phyloP scores from a whole-genome alignment of 1,140 invertebrate species.

The Pogonus chalceus region DNA sequence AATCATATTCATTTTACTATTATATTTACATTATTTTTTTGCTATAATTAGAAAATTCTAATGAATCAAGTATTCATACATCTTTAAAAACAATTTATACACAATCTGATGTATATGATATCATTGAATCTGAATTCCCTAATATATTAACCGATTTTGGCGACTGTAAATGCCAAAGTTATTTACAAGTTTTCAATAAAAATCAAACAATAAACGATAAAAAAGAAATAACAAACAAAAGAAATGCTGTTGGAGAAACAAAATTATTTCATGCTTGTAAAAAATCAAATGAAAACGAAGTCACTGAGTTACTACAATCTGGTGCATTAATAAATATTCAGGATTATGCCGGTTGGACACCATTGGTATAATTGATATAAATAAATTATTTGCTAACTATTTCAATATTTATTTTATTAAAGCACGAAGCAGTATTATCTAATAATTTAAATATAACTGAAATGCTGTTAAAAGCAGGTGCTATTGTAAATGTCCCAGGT shows the following conservation, averaged over 20 bases:
- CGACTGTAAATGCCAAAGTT: no score
- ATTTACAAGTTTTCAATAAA: no score
- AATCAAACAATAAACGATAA: no score
- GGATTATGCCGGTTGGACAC: background rate
- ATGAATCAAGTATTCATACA: no score
- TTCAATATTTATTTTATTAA: background rate
- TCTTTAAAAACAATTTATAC: no score
- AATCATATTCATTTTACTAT: no score
- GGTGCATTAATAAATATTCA: background rate
- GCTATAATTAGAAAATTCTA: no score
- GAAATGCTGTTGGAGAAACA: background rate
- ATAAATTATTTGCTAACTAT: background rate
- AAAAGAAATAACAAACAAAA: no score
- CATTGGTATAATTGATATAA: background rate
- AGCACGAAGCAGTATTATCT: background rate
- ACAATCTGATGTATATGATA: no score
- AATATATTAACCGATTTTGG: no score
- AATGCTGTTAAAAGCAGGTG: background rate
- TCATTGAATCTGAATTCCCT: no score
- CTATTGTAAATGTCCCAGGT: background rate
- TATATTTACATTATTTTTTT: no score
- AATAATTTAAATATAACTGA: background rate
- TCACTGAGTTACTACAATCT: background rate
- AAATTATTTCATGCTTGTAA: background rate
- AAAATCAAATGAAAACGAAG: background rate